These are phyloP conservation scores for Passer montanus DNA, from an alignment of 2,113 vertebrate species.

Conservation along the genomic window DNA sequence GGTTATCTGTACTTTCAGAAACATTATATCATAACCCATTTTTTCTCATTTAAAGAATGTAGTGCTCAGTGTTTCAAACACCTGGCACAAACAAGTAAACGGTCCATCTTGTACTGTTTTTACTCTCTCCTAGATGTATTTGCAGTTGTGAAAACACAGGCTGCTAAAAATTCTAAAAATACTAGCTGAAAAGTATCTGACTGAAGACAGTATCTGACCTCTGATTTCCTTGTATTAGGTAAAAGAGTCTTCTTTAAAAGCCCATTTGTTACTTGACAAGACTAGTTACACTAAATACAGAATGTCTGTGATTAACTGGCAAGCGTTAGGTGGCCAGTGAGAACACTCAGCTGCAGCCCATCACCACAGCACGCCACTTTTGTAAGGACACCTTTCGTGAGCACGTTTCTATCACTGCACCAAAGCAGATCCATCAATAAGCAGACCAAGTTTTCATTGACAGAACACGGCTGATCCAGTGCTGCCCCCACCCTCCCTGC, in stretches of 20 bases:
- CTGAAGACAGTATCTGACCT: neutral
- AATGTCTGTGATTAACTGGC: neutral
- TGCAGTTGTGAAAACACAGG: neutral
- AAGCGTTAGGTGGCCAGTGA: neutral
- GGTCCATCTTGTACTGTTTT: neutral
- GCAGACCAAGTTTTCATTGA: rapidly evolving
- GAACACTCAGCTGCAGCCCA: neutral
- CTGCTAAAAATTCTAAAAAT: neutral
- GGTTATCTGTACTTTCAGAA: neutral
- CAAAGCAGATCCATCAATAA: neutral
- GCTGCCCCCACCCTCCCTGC: no score
- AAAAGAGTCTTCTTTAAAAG: neutral
- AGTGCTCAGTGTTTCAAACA: neutral
- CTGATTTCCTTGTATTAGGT: neutral
- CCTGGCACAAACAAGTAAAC: neutral
- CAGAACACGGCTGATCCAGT: rapidly evolving
- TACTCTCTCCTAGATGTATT: neutral
- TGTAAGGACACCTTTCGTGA: neutral
- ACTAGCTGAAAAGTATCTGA: neutral
- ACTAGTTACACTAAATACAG: neutral
- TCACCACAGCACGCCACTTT: rapidly evolving
- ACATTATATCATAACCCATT: neutral
- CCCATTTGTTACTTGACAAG: neutral
- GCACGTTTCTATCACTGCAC: neutral
- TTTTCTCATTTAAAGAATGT: neutral